These are phyloP conservation scores for Heliconius eleuchia DNA, from an alignment of 1,140 invertebrate genomes.

Conservation along the genomic window DNA sequence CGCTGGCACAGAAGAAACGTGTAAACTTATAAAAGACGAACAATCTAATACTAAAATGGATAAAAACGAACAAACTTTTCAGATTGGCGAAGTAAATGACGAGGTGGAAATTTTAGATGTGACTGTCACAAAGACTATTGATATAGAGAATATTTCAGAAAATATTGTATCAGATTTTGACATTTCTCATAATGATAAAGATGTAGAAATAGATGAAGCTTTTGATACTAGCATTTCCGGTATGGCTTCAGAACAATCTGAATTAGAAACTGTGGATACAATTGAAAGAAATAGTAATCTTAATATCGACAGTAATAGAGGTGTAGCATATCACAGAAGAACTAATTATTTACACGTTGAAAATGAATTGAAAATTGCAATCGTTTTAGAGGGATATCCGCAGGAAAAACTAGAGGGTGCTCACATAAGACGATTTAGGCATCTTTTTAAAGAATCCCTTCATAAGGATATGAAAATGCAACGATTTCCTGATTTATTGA, in stretches of 20 bases:
- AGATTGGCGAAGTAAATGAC: conserved; percentile 18
- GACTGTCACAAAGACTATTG: conserved; percentile 5
- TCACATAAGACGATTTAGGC: conserved; percentile 63
- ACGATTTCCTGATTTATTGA: conserved; percentile 60
- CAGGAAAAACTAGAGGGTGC: conserved; percentile 67
- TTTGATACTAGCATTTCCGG: conserved; percentile 42
- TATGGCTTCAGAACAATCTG: conserved; percentile 54
- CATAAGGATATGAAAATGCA: conserved; percentile 68
- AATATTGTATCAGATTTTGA: not conserved
- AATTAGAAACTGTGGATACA: conserved; percentile 62
- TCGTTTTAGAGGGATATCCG: conserved; percentile 67
- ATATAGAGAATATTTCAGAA: not conserved
- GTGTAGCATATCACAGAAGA: conserved; percentile 68
- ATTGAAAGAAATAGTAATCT: conserved; percentile 56
- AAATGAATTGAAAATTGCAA: conserved; percentile 65
- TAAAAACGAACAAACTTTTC: conserved; percentile 15
- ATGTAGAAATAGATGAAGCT: conserved; percentile 25
- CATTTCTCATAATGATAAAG: not conserved
- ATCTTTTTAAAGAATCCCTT: conserved; percentile 67
- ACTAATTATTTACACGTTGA: conserved; percentile 73
- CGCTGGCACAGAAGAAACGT: conserved; percentile 16
- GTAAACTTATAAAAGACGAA: conserved; percentile 22
- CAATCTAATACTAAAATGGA: conserved; percentile 1
- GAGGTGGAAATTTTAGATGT: conserved; percentile 22
- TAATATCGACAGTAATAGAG: conserved; percentile 67